Base-by-base conservation (phyloP, 1,140 invertebrate genomes). In the Uloborus diversus region DNA sequence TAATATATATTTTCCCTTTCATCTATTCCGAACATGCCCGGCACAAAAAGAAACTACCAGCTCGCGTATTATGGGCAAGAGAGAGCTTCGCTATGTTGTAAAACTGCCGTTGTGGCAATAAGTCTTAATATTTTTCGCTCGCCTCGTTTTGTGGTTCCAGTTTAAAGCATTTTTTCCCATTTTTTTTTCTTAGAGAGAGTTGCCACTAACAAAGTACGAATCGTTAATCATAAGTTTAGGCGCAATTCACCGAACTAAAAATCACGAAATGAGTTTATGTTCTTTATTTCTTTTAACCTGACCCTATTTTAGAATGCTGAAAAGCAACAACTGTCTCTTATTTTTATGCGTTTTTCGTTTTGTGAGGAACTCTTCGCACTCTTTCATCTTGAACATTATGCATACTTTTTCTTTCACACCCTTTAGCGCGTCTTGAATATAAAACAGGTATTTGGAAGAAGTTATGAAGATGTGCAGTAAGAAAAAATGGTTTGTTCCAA, bases 181-280 rank as follows among this genome's bases (percentile, higher is more conserved):
- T 51, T 28, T 68, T 68, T 30, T 53, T 51, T 28, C 68, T 11
- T 57, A 57, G 68, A 33, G 20, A 30, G n/a, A n/a, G 37, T 23
- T 23, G 20, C 42, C n/a, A 7, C 7, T n/a, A 35, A 57, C 28
- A 37, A 70, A 70, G 68, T 23, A 25, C 32, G 57, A 57, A 70
- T 56, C 53, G 68, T 57, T 70, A 70, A 70, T 70, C 68, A 70
- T 70, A 37, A 70, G 42, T 37, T 68, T 68, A 61, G 47, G 47
- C 49, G 53, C 42, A 68, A 47, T 68, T 70, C 47, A 57, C 32
- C 32, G 14, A 35, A 33, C 23, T 7, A 30, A 57, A 68, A 70
- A 70, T 70, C 68, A 57, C 57, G 37, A 35, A 32, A 70, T 35
- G 53, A 42, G 32, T 68, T 53, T 23, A 37, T 17, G 51, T 20